These are phyloP conservation scores for Cryptoprocta ferox DNA, from an alignment of 2,797 vertebrate species.

Conservation along the genomic window DNA sequence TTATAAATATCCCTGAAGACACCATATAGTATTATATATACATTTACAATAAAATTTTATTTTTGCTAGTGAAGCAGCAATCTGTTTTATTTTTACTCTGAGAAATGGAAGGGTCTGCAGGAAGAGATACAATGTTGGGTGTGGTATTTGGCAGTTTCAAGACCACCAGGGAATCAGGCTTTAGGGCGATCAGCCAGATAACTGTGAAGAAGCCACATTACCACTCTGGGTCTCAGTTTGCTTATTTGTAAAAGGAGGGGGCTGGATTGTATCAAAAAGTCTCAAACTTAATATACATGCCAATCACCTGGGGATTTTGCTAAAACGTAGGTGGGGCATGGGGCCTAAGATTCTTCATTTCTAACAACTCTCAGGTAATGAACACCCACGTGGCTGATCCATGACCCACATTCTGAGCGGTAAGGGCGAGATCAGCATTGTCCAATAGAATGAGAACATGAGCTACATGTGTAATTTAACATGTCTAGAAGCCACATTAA, in stretches of 20 bases:
- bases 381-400: neutral
- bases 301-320: neutral
- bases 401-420: neutral
- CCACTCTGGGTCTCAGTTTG: neutral
- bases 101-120: neutral
- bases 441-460: neutral
- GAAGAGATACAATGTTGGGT: neutral
- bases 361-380: neutral
- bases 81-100: neutral
- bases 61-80: neutral
- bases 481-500: neutral
- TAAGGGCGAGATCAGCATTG: neutral
- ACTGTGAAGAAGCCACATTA: neutral
- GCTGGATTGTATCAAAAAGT: neutral
- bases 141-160: neutral
- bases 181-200: too few relatives aligned
- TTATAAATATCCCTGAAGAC: neutral
- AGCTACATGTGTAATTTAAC: neutral
- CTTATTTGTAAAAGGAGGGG: neutral
- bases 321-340: neutral
- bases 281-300: neutral
- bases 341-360: neutral
- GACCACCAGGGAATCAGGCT: neutral
- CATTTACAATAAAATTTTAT: neutral
- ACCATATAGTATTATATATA: neutral